Evolutionary conservation across 2,113 vertebrate genomes (phyloP).

Genomic region (Lichenostomus cassidix): DNA sequence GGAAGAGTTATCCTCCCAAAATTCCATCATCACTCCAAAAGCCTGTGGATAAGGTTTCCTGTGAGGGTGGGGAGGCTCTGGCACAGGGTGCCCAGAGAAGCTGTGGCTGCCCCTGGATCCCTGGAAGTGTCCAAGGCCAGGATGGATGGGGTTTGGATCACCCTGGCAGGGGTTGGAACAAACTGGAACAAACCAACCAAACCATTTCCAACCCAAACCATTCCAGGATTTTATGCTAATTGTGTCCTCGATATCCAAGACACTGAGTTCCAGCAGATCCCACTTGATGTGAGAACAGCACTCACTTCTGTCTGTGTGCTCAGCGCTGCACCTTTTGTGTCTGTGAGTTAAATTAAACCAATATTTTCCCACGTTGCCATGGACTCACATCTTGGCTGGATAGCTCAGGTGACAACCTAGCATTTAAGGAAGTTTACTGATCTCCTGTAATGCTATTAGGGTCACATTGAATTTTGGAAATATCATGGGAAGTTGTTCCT

Average conservation of each 20-base stretch:
- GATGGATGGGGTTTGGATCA: background rate
- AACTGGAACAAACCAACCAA: background rate
- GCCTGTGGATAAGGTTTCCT: background rate
- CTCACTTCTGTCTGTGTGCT: background rate
- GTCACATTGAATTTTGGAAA: background rate
- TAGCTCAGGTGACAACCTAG: background rate
- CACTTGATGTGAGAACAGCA: background rate
- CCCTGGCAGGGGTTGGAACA: background rate
- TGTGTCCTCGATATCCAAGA: background rate
- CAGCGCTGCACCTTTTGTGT: background rate
- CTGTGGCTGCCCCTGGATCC: background rate
- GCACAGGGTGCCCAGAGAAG: background rate
- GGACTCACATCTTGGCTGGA: background rate
- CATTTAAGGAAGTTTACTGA: background rate
- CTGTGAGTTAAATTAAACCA: background rate
- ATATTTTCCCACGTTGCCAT: background rate
- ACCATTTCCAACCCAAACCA: background rate
- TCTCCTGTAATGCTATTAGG: background rate
- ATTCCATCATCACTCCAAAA: background rate
- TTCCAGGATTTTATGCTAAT: background rate
- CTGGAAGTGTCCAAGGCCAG: background rate
- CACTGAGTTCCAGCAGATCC: background rate
- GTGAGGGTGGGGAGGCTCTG: background rate
- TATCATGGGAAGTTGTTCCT: background rate
- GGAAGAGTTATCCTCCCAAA: background rate